Percentiles rank a stretch among this genome's conserved stretches.
Evolutionary conservation across 2,888 invertebrate genomes (phyloP).

Genomic region (Brenthis hecate): DNA sequence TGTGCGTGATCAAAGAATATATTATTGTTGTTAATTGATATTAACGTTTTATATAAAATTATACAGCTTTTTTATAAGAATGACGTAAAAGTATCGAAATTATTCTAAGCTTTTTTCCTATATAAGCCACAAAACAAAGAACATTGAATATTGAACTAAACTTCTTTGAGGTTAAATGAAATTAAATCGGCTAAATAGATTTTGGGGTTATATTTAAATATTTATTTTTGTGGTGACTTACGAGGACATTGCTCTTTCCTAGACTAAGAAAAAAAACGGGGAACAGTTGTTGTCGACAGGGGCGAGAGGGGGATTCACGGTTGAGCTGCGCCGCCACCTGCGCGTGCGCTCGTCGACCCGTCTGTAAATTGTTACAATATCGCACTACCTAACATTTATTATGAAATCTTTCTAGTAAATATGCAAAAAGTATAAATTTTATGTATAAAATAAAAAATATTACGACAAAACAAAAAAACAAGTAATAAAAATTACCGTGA

Average conservation of each 20-base stretch:
- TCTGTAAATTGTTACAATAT: constrained; percentile 32
- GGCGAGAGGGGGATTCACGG: constrained; percentile 68
- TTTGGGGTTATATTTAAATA: constrained; percentile 20
- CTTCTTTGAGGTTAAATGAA: no score
- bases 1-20: neutral
- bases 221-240: constrained; percentile 38
- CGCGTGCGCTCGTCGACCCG: constrained; percentile 40
- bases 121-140: no score
- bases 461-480: no score
- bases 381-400: constrained; percentile 27
- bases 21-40: neutral
- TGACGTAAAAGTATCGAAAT: no score
- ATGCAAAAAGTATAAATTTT: no score
- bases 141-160: no score
- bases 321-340: constrained; percentile 74
- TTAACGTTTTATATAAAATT: no score
- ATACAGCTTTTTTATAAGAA: no score
- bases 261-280: constrained; percentile 62
- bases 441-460: no score
- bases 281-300: constrained; percentile 73
- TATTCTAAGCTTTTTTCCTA: no score
- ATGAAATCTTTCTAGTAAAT: no score
- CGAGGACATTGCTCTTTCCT: constrained; percentile 70
- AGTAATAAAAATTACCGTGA: no score
- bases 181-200: constrained; percentile 4